Conservation (phyloP, 2,113 vertebrate genomes). For the Myotis brandtii region DNA sequence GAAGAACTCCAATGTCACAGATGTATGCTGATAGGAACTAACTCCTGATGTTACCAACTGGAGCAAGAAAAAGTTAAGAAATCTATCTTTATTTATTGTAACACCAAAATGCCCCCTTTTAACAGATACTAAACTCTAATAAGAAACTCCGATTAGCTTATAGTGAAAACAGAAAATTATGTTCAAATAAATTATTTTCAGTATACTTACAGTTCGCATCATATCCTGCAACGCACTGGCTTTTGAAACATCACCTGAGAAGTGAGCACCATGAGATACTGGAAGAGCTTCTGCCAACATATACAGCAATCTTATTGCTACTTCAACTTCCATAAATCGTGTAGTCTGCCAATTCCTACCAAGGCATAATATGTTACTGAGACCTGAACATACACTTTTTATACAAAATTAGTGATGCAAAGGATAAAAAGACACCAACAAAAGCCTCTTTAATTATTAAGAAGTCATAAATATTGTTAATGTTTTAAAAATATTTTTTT, state of each 20-base stretch:
- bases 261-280: constrained; percentile 96
- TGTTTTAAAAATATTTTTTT: neutral
- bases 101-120: neutral
- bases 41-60: constrained; percentile 96
- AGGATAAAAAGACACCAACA: neutral
- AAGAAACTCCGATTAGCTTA: neutral
- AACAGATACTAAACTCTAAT: constrained; percentile 41
- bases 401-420: neutral
- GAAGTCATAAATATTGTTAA: neutral
- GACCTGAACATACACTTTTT: neutral
- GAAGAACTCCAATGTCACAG: constrained; percentile 97
- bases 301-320: constrained; percentile 95
- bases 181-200: constrained; percentile 57
- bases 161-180: neutral
- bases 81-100: constrained; percentile 28
- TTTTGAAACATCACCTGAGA: constrained; percentile 95
- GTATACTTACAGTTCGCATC: constrained; percentile 95
- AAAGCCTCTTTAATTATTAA: neutral
- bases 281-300: constrained; percentile 99
- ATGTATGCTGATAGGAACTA: constrained; percentile 95
- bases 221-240: constrained; percentile 96
- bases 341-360: constrained; percentile 94
- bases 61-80: constrained; percentile 68
- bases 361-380: constrained; percentile 34
- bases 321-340: constrained; percentile 97